These are phyloP conservation scores for Arctocebus calabarensis DNA, from an alignment of 2,797 vertebrate species.

Conservation along the genomic window DNA sequence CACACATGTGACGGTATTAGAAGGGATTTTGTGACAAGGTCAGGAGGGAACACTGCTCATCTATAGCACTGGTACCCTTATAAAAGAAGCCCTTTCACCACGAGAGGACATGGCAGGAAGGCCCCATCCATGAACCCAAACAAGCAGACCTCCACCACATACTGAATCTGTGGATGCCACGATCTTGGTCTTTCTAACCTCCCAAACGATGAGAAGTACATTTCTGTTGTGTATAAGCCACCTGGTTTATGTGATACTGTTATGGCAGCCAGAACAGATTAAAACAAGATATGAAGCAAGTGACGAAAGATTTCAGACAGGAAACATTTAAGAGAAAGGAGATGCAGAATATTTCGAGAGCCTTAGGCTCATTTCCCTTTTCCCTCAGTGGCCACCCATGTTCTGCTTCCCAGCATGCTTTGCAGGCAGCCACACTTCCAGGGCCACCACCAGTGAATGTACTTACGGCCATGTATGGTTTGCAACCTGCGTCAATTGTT, in stretches of 20 bases:
- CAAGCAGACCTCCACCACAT: neutral
- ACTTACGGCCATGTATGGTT: slow-evolving; percentile 99
- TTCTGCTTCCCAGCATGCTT: neutral
- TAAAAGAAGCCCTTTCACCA: neutral
- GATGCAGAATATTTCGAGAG: neutral
- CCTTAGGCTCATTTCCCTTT: neutral
- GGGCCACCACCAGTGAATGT: neutral
- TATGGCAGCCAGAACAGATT: neutral
- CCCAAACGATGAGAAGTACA: neutral
- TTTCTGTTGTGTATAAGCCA: neutral
- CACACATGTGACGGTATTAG: neutral
- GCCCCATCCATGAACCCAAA: neutral
- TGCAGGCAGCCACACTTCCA: too few relatives aligned
- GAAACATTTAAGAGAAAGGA: neutral
- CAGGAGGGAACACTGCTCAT: neutral
- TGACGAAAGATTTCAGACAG: neutral
- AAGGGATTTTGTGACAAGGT: neutral
- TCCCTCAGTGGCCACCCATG: neutral
- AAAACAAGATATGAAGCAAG: neutral
- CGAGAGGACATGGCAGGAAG: neutral
- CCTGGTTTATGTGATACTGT: neutral
- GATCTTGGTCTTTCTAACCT: neutral
- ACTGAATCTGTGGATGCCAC: neutral
- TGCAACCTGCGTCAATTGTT: slow-evolving; percentile 98
- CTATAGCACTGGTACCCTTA: neutral